These are phyloP conservation scores for Fistularia tabacaria DNA, from an alignment of 2,797 vertebrate species.

Conservation along the genomic window DNA sequence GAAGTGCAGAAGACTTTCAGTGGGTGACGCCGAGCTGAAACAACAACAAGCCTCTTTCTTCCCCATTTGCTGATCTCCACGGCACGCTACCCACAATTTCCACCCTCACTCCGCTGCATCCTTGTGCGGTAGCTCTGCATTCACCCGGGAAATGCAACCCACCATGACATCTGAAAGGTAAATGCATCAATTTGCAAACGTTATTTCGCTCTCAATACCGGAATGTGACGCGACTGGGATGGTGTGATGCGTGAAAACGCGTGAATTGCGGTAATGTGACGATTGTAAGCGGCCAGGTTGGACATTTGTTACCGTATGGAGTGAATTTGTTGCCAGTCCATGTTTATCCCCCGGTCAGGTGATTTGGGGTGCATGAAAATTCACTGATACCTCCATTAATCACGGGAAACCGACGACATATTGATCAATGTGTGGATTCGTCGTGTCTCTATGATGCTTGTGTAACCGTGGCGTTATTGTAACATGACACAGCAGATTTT, in stretches of 20 bases:
- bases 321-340: slow-evolving; percentile 33
- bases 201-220: slow-evolving; percentile 2
- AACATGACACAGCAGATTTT: slow-evolving; percentile 1
- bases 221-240: not conserved
- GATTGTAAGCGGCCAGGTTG: slow-evolving; percentile 11
- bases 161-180: slow-evolving; percentile 60
- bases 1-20: slow-evolving; percentile 33
- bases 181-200: slow-evolving; percentile 14
- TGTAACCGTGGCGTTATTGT: slow-evolving; percentile 27
- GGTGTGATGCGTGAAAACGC: not conserved
- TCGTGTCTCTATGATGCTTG: slow-evolving; percentile 9
- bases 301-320: slow-evolving; percentile 19
- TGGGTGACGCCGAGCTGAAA: slow-evolving; percentile 58
- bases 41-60: slow-evolving; percentile 52
- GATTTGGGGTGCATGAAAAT: slow-evolving; percentile 10
- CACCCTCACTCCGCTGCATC: slow-evolving; percentile 2
- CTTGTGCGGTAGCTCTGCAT: slow-evolving; percentile 19
- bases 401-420: slow-evolving; percentile 11
- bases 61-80: slow-evolving; percentile 21
- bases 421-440: slow-evolving; percentile 16
- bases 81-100: slow-evolving; percentile 6
- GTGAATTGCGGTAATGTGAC: slow-evolving; percentile 1
- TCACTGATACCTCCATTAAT: slow-evolving; percentile 19
- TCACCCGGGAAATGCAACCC: slow-evolving; percentile 21
- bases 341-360: slow-evolving; percentile 20